Base-by-base conservation (phyloP, 1,140 invertebrate species). In the Paralvinella palmiformis region DNA sequence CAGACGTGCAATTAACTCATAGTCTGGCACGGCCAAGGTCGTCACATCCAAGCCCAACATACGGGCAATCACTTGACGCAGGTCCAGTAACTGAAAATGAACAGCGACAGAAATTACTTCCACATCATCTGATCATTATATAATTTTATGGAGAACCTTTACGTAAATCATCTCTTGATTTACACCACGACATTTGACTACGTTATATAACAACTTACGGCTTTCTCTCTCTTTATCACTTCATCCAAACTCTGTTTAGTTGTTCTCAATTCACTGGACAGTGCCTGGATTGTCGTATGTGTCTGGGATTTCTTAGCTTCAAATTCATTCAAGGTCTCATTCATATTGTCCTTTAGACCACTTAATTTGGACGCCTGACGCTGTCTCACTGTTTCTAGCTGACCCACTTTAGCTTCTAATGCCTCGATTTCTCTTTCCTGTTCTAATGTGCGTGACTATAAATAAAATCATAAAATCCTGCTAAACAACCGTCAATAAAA, bases 1-100 rank as follows among this genome's bases (percentile, higher is more conserved):
- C 24, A 81, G 66, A 31, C 79, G 73, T 7, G 74, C 72, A 56
- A 80, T 80, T 59, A 81, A 76, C 59, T 81, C 80, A 52, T 80
- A 81, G 67, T 81, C 78, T 7, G 79, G 78, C 6, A 81, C 72
- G 7, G 79, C 79, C 59, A 81, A 65, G 0, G 79, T 73, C 55
- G 73, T 77, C 29, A 79, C 71, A 52, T 81, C 78, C 6, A 81
- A 67, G 24, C 79, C 79, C 29, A 81, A 69, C 79, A 81, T 81
- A 31, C 80, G 68, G 0, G 77, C 68, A 5, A 81, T 69, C 13
- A 80, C 78, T 55, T 60, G 69, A 35, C 80, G 73, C 67, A 81
- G 75, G 61, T 81, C 80, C 20, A 81, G 56, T 57, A 81, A 59
- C 80, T 81, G 70, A 17, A 69, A 70, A 55, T 37, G 55, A 33